Base-by-base conservation (phyloP, 2,113 vertebrate genomes). In the Amazona vittata region DNA sequence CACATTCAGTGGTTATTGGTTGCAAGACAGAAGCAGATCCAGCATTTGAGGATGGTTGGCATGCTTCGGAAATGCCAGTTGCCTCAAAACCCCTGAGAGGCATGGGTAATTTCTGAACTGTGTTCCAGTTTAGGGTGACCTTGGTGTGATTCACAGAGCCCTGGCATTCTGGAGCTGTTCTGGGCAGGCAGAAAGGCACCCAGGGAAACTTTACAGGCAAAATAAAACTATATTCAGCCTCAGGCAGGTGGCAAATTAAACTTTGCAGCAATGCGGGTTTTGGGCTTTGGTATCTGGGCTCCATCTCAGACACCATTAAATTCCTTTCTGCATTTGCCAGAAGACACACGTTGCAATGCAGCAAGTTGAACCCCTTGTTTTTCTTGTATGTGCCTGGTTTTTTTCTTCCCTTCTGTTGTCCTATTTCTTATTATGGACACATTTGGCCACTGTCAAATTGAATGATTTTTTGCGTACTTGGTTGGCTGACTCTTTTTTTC, bases 381-480 rank as follows among this genome's bases (percentile, higher is more conserved):
- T 94, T 84, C 52, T 93, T 95, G 15, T 83, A 6, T 44, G 9
- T 95, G 44, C 31, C 25, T 90, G 2, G 11, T 67, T 78, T 77
- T 68, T 93, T 77, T 35, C 31, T 89, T 71, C 52, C 22, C 43
- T 94, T 83, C 64, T 65, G 11, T 75, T 75, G 52, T 88, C 82
- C 18, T 78, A 1, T 77, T 91, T 69, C 41, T 77, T 83, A 62
- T 46, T 89, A 60, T 41, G 67, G 78, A 75, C 57, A 62, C 62
- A 86, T 93, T 92, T 91, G 86, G 81, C 63, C 86, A 75, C 78
- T 86, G 93, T 89, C 88, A 94, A 89, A 71, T 43, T 37, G 81
- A 95, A 80, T 86, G 71, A 90, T 87, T 84, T 95, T 96, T 93
- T 93, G 80, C 69, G 64, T 77, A 77, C 39, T 91, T 95, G 77